Percentiles rank a stretch among this genome's conserved stretches.
Conservation (phyloP, 2,797 vertebrate genomes). For the Gambusia yucatana region DNA sequence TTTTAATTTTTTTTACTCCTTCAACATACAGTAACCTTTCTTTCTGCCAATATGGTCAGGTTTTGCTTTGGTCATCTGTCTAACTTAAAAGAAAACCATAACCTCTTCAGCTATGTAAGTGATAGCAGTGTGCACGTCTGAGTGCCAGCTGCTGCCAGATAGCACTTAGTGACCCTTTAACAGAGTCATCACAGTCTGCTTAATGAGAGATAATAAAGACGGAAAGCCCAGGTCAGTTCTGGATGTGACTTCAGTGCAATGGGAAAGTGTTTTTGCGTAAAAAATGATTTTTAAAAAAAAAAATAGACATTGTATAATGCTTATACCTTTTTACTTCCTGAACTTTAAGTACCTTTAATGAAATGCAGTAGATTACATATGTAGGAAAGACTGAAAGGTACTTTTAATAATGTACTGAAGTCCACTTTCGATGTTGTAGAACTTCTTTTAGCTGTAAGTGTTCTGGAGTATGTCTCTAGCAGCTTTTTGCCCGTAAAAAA, state of each 20-base stretch:
- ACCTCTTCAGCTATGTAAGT: conserved; percentile 19
- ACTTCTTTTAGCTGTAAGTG: neutral
- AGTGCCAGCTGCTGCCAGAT: conserved; percentile 32
- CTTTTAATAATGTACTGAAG: neutral
- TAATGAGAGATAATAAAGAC: conserved; percentile 11
- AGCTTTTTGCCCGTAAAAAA: neutral
- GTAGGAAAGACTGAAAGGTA: neutral
- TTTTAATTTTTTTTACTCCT: neutral
- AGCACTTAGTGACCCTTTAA: conserved; percentile 51
- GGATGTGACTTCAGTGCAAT: conserved; percentile 1
- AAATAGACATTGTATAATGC: neutral
- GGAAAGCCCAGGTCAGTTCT: conserved; percentile 8
- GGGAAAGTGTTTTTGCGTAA: neutral
- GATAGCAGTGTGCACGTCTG: conserved; percentile 33
- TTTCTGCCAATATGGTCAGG: conserved; percentile 2
- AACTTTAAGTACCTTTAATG: neutral
- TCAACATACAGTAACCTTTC: neutral
- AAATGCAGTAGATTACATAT: conserved; percentile 11
- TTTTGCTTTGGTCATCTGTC: conserved; percentile 27
- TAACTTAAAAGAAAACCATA: conserved; percentile 31
- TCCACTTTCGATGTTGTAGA: neutral
- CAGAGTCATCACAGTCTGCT: conserved; percentile 14
- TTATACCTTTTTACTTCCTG: neutral
- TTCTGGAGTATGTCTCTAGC: neutral
- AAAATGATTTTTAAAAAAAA: no score